Evolutionary conservation across 2,113 vertebrate genomes (phyloP), one percentile per base, ranked within the genome.

Genomic region (Neodontobutis hainanensis): DNA sequence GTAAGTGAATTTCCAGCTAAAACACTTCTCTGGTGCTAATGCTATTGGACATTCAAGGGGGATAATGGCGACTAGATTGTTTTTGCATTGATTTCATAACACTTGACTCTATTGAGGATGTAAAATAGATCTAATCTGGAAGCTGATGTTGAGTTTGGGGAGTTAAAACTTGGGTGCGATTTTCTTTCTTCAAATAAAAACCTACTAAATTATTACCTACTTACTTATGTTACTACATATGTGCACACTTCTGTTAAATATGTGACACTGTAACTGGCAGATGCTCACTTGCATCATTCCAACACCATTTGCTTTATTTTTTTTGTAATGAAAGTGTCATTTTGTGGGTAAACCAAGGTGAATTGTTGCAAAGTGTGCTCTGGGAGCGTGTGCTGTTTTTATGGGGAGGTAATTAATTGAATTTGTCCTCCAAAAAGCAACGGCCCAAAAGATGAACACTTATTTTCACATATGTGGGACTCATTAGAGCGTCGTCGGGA

Each of bases 331-430:
- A 56, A 47, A 52, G 48, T 59, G 50, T 36, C 63, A 34, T 19
- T 66, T 40, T 16, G 7, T 8, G 11, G 14, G 7, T 11, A 66
- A 70, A 65, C 16, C 40, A 71, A 59, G 49, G 58, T 11, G 48
- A 46, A n/a, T 11, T 52, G 56, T 56, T 61, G 34, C 3, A 36
- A 61, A 50, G 8, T 62, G 35, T 53, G 58, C 61, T 61, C 34
- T 34, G 16, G 4, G 35, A 15, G 43, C n/a, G 15, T 62, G 12
- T 8, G 11, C 12, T 12, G 43, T 4, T 35, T 52, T 47, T 58
- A 47, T 3, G 27, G 49, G 50, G 43, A 46, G 48, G 53, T 83
- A 77, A 79, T 73, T 19, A 77, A 61, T 35, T 65, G 47, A 49
- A 65, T 77, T 67, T 61, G 34, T 58, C 56, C 43, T 61, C 49